Evolutionary conservation across 2,113 vertebrate species (phyloP), one percentile per base, ranked within the genome.

Genomic region (Protobothrops flavoviridis): DNA sequence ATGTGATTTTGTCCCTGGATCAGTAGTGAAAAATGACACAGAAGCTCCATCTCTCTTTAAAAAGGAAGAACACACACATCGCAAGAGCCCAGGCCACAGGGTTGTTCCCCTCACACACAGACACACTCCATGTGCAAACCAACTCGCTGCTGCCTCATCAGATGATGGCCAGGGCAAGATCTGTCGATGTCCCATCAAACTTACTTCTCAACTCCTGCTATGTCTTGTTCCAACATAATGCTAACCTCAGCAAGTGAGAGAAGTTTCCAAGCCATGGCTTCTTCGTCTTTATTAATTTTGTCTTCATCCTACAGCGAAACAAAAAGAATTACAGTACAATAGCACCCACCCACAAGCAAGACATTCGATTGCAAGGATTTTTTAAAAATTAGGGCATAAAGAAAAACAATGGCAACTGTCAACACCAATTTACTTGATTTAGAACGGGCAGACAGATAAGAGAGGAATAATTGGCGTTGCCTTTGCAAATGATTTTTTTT

Each of bases 171-270:
- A 57, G 0, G 39, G 53, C 53, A 89, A 43, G 5, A 26, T 13
- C 29, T 89, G 39, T 89, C 7, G 5, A 52, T 87, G 10, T 13
- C 55, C 57, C 64, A 57, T 13, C 39, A 39, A 50, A 95, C 98
- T 98, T 97, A 99, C 98, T 95, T 91, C 96, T 98, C 96, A 94
- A 98, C 88, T 91, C 97, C 97, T 57, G 97, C 96, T 55, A 93
- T 10, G 15, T 97, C 92, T 88, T 97, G 92, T 87, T 96, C 89
- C 87, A 97, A 92, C 85, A 99, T 96, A 81, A 95, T 74, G 85
- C 93, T 94, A 48, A 99, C 97, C 92, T 98, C 97, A n/a, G 95
- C 90, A 81, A 55, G 81, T 29, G 98, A 96, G 69, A 98, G 94
- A 93, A 97, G 97, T 0, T 48, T 94, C 88, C 24, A 92, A 52